Base-by-base conservation (phyloP, 2,888 invertebrate genomes). In the Diploptera punctata region DNA sequence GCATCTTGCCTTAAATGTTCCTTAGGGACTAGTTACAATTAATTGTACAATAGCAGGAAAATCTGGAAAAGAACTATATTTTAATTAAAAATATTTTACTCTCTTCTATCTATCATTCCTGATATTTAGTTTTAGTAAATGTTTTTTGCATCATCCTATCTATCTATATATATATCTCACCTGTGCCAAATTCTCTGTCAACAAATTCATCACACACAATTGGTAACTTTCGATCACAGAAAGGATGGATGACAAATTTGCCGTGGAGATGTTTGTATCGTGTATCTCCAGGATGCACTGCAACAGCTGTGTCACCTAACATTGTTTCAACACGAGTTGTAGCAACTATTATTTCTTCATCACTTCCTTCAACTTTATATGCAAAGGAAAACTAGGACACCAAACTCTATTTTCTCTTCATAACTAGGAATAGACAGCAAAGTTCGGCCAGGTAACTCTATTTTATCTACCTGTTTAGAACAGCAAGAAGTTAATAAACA, bases 321-420 rank as follows among this genome's bases (percentile, higher is more conserved):
- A 99, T 98, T 0, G 99, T 99, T 86, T 99, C 99, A 29, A 98
- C 91, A 79, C 99, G 92, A 0, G 99, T 99, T 1, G 99, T 99
- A 0, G 99, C 97, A 29, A 99, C 98, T 70, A 95, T 86, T 49
- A 98, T 86, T 65, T 95, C 95, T 31, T 87, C 87, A 18, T 77
- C 77, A 73, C 81, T 81, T 57, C 88, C 88, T 74, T 92, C 90
- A 1, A 93, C 85, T 81, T 91, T 90, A 83, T 99, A 99, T 0
- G 97, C 96, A 84, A 99, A 99, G 49, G 91, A 90, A 0, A n/a
- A 95, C 90, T 13, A 99, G 84, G 33, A 96, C 93, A 2, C 99
- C 99, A 81, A 99, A 99, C 81, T 97, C 95, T 24, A 99, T 89
- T 84, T 92, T 93, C 44, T 91, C 88, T n/a, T 89, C 86, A 81